Base-by-base conservation (phyloP, 2,113 vertebrate genomes). In the Toxostoma redivivum region DNA sequence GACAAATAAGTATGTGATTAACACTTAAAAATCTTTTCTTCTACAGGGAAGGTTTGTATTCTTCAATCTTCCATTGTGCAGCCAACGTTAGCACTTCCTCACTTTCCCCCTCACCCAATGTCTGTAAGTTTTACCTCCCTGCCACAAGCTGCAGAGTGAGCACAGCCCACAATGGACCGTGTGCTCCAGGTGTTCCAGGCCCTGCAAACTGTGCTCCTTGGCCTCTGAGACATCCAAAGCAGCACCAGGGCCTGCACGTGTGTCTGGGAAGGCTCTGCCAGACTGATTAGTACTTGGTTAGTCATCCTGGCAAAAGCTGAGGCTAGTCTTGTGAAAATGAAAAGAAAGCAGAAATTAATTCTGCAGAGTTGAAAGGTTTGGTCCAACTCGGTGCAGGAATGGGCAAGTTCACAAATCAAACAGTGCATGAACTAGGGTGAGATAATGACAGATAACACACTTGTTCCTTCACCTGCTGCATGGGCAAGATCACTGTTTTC, bases 301-400 rank as follows among this genome's bases (percentile, higher is more conserved):
- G 71, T 88, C 93, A 97, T 78, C 82, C 85, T 90, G 85, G 85
- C 82, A 96, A 86, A 66, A 15, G 64, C 44, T 51, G 60, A 80
- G 74, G 17, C 7, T 74, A 65, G 12, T 42, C 48, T 94, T 92
- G 91, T 37, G 66, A 61, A 94, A 86, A 69, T 7, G 31, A 81
- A 91, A 74, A 86, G 67, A 78, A 74, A 81, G 80, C 47, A 88
- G 47, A 88, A 88, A 86, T 53, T 22, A 60, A 56, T 60, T 80
- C 69, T 88, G 44, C 7, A 27, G 61, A 42, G 67, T 5, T 23
- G 51, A 71, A 81, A 40, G 47, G 44, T 44, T 62, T 94, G 85
- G 45, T 58, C 35, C 71, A 90, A 54, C 64, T 62, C 12, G 0
- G 20, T 25, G 33, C 45, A 72, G 84, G 80, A 89, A 58, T 2